These are phyloP conservation scores for Enteromius mattozi DNA, from an alignment of 2,797 vertebrate genomes.

Conservation along the genomic window DNA sequence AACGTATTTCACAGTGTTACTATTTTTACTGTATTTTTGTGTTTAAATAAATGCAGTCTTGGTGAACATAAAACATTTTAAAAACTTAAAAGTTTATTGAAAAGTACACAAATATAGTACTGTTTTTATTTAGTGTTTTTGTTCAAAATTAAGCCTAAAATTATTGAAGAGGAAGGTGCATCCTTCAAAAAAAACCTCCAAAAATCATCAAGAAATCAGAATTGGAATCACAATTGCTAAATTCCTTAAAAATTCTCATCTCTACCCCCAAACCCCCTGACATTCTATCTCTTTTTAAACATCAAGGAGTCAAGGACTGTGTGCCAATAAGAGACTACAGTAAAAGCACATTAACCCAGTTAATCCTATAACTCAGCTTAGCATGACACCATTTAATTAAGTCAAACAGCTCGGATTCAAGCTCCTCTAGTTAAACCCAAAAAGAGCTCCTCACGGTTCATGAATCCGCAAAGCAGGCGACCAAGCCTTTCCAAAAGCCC, in stretches of 20 bases:
- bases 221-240: not conserved
- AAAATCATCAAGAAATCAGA: not conserved
- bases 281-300: slow-evolving; percentile 57
- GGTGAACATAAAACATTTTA: not conserved
- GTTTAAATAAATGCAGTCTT: not conserved
- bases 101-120: not conserved
- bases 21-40: not conserved
- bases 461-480: slow-evolving; percentile 44
- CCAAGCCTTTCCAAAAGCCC: slow-evolving; percentile 52
- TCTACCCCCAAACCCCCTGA: not conserved
- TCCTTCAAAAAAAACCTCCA: not conserved
- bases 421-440: slow-evolving; percentile 67
- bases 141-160: not conserved
- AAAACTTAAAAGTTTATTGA: too few relatives aligned
- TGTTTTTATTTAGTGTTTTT: not conserved
- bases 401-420: slow-evolving; percentile 58
- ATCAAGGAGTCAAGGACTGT: slow-evolving; percentile 63
- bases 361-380: slow-evolving; percentile 68
- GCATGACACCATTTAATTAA: slow-evolving; percentile 68
- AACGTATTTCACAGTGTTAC: not conserved
- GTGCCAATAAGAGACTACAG: slow-evolving; percentile 54
- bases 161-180: not conserved
- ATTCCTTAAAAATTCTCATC: not conserved
- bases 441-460: slow-evolving; percentile 64
- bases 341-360: slow-evolving; percentile 64